A percentile compares a stretch with the other conserved stretches of the same genome.
Conservation (phyloP, 2,797 vertebrate species). For the Cossypha dichroa region DNA sequence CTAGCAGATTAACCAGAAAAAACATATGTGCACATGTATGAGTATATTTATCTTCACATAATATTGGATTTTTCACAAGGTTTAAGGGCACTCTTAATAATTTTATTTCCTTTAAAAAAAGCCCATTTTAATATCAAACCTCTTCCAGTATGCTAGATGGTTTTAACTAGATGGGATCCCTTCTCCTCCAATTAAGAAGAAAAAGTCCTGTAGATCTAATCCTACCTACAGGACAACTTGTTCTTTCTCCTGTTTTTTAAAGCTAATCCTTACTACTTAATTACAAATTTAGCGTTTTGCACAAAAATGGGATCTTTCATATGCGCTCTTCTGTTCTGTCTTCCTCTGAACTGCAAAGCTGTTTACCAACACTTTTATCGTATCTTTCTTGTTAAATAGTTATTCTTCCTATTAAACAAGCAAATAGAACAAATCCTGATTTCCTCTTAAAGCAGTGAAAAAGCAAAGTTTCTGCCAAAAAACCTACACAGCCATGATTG, state of each 20-base stretch:
- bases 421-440: not conserved
- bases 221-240: not conserved
- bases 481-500: not conserved
- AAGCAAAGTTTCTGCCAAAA: constrained; percentile 21
- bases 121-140: not conserved
- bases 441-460: constrained; percentile 10
- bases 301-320: not conserved
- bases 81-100: not conserved
- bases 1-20: not conserved
- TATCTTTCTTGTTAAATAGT: not conserved
- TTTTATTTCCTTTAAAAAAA: not conserved
- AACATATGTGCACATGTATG: rapidly evolving
- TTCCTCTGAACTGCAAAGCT: not conserved
- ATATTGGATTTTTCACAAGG: not conserved
- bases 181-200: not conserved
- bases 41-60: not conserved
- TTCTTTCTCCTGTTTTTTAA: not conserved
- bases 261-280: not conserved
- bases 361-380: not conserved
- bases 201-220: constrained; percentile 1
- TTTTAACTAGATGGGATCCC: not conserved
- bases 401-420: constrained; percentile 13
- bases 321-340: not conserved
- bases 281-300: not conserved
- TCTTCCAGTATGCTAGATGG: not conserved